Evolutionary conservation across 2,797 vertebrate genomes (phyloP).

Genomic region (Telmatherina bonti): DNA sequence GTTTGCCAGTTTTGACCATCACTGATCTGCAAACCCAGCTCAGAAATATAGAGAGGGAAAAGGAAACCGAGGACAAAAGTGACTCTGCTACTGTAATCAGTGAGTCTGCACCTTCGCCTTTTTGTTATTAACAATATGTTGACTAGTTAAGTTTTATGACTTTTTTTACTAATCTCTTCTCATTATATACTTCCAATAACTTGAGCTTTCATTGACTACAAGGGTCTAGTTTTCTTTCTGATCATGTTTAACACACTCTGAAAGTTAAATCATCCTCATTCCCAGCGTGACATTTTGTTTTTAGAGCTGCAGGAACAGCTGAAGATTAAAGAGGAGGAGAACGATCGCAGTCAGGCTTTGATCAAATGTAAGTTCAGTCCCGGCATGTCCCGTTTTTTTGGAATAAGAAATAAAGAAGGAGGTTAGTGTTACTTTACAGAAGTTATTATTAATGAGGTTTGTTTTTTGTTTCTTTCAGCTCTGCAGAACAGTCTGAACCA

Average conservation of each 20-base stretch:
- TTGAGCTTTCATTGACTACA: not conserved
- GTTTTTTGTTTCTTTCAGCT: slow-evolving; percentile 32
- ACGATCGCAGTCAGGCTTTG: slow-evolving; percentile 4
- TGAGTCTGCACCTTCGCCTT: slow-evolving; percentile 17
- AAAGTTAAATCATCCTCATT: not conserved
- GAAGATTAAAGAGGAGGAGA: slow-evolving; percentile 7
- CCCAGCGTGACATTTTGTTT: slow-evolving; percentile 11
- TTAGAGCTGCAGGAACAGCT: slow-evolving; percentile 48
- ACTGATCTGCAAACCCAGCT: slow-evolving; percentile 39
- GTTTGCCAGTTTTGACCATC: slow-evolving; percentile 40
- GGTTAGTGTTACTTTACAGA: not conserved
- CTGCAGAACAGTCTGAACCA: slow-evolving; percentile 43
- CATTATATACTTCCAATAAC: not conserved
- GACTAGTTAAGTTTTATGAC: not conserved
- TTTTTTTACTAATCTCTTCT: not conserved
- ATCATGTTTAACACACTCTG: not conserved
- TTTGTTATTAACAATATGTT: not conserved
- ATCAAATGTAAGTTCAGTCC: slow-evolving; percentile 43
- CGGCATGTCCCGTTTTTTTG: not conserved
- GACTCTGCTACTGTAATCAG: slow-evolving; percentile 12
- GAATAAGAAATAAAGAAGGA: not conserved
- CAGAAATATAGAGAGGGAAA: slow-evolving; percentile 13
- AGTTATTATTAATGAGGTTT: not conserved
- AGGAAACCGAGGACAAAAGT: not conserved
- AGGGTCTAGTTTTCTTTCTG: not conserved